phyloP scores from a whole-genome alignment of 1,140 invertebrate genomes.

The Berghia stephanieae region DNA sequence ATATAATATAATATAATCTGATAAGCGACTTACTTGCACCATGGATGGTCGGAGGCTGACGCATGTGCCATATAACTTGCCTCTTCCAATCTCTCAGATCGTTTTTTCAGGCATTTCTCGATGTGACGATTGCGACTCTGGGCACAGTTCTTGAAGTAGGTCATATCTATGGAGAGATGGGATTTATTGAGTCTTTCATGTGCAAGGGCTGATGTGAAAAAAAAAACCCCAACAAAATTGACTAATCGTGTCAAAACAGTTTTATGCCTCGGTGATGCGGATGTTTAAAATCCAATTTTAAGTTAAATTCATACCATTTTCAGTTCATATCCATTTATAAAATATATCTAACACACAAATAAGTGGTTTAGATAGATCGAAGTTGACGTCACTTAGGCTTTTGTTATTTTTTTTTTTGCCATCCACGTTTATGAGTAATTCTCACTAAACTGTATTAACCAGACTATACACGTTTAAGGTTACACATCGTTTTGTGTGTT shows the following conservation, averaged over 20 bases:
- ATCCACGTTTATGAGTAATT: too few relatives aligned
- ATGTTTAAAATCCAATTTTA: too few relatives aligned
- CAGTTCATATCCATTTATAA: too few relatives aligned
- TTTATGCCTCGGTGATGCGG: too few relatives aligned
- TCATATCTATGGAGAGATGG: constrained; percentile 14
- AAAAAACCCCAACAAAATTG: neutral
- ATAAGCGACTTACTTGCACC: constrained; percentile 37
- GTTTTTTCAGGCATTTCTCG: constrained; percentile 25
- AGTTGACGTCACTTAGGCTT: too few relatives aligned
- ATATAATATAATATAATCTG: neutral
- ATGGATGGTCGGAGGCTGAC: neutral
- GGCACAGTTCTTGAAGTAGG: constrained; percentile 24
- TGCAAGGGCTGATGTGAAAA: neutral
- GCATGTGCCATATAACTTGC: constrained; percentile 2
- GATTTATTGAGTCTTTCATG: neutral
- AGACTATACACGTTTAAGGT: too few relatives aligned
- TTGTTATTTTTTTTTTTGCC: too few relatives aligned
- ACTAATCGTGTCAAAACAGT: neutral
- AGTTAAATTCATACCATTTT: too few relatives aligned
- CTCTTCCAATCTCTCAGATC: constrained; percentile 3
- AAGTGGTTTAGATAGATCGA: too few relatives aligned
- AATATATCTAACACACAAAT: too few relatives aligned
- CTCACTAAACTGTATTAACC: too few relatives aligned
- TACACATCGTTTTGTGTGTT: too few relatives aligned
- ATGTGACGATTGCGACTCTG: constrained; percentile 24